Evolutionary conservation across 2,113 vertebrate genomes (phyloP), one percentile per base, ranked within the genome.

Genomic region (Dipodomys merriami): DNA sequence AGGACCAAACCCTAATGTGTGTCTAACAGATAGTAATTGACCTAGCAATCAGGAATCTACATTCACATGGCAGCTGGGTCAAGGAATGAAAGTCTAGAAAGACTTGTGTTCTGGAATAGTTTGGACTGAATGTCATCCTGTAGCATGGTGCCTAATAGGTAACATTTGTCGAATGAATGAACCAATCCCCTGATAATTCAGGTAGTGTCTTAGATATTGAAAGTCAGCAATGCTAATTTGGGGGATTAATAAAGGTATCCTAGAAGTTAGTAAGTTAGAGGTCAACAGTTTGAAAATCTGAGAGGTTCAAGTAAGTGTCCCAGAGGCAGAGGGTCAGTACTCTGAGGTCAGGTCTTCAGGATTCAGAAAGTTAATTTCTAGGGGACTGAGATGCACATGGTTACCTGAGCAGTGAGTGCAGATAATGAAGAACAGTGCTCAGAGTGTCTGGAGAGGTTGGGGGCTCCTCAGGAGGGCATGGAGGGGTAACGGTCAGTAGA

Each of bases 371-470:
- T 62, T 16, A 83, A 30, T 39, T 74, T 74, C 62, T 64, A 80
- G 68, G 67, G 77, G 64, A 44, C 72, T 33, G 23, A 46, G 68
- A 74, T 5, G 23, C 1, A 0, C 15, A 18, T 16, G 15, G 9
- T 96, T 97, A 99, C 99, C 98, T 98, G n/a, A 99, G 98, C 89
- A 99, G 98, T 60, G 96, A 97, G 95, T 99, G 97, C 81, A 98
- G 98, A 94, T 98, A 99, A 78, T 95, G 97, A 93, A 99, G 95
- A 76, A 98, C 92, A 4, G 96, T 95, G 74, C 97, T 97, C 95
- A 98, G 94, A 89, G 97, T 96, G 69, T 97, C 97, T 86, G 12
- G 73, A 93, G 96, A 85, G 71, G 90, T 97, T 44, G 88, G 96
- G 93, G 95, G 87, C 25, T 97, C 95, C 29, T 98, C 98, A 35